phyloP scores from a whole-genome alignment of 2,888 invertebrate species.

The Nezara viridula region DNA sequence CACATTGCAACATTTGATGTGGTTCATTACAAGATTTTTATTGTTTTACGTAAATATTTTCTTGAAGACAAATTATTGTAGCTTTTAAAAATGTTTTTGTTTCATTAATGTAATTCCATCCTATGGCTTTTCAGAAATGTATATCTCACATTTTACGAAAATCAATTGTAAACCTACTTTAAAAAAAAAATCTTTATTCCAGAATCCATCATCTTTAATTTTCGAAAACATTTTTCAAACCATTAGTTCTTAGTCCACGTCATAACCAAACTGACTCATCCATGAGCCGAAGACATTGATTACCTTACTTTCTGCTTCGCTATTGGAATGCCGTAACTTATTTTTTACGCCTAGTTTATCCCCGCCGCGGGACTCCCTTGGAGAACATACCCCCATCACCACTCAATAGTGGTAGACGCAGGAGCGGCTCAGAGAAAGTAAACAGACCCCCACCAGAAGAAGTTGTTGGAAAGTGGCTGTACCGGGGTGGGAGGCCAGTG shows the following conservation, averaged over 20 bases:
- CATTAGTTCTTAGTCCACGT: not conserved
- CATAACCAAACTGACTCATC: not conserved
- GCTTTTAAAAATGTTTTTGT: too few species aligned
- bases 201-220: too few species aligned
- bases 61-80: too few species aligned
- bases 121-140: too few species aligned
- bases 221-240: not conserved
- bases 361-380: not conserved
- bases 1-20: too few species aligned
- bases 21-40: too few species aligned
- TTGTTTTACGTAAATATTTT: too few species aligned
- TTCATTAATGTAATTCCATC: too few species aligned
- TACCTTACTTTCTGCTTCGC: not conserved
- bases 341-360: not conserved
- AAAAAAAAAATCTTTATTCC: too few species aligned
- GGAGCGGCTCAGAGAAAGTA: constrained; percentile 46
- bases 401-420: not conserved
- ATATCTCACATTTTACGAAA: too few species aligned
- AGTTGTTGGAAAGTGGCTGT: constrained; percentile 49
- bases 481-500: constrained; percentile 45
- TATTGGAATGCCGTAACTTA: not conserved
- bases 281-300: not conserved
- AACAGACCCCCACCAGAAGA: constrained; percentile 50
- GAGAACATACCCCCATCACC: not conserved
- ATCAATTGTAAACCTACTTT: too few species aligned